Evolutionary conservation across 1,140 invertebrate species (phyloP).

Genomic region (Eumaeus atala): DNA sequence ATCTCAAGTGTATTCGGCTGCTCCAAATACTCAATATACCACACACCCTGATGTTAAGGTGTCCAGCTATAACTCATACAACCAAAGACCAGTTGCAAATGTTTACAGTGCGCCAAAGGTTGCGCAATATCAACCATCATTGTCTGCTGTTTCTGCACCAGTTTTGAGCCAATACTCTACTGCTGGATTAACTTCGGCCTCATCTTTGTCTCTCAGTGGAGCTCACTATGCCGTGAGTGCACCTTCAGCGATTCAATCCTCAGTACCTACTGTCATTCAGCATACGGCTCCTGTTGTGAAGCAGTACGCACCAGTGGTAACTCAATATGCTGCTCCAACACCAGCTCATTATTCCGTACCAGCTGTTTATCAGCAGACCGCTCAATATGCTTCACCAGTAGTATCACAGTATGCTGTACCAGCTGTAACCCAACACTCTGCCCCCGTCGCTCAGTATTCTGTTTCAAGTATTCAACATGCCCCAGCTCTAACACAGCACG

Average conservation of each 20-base stretch:
- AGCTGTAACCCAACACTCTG: not conserved
- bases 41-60: constrained; percentile 40
- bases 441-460: constrained; percentile 19
- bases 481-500: constrained; percentile 11
- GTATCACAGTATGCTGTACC: constrained; percentile 2
- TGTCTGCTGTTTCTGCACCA: not conserved
- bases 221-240: constrained; percentile 20
- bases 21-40: constrained; percentile 44
- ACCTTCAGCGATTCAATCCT: constrained; percentile 27
- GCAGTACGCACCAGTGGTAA: constrained; percentile 26
- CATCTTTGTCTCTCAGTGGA: constrained; percentile 7
- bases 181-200: not conserved
- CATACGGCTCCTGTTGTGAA: not conserved
- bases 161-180: not conserved
- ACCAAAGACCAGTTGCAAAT: constrained; percentile 17
- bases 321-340: constrained; percentile 27
- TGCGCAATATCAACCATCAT: constrained; percentile 9
- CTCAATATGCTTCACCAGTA: constrained; percentile 15
- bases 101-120: constrained; percentile 9
- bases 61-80: constrained; percentile 21
- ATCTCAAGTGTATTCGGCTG: constrained; percentile 53
- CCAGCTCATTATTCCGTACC: not conserved
- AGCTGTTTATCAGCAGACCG: not conserved
- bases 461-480: not conserved
- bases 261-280: constrained; percentile 28